These are phyloP conservation scores for Echeneis naucrates DNA, from an alignment of 2,797 vertebrate genomes.

Conservation along the genomic window DNA sequence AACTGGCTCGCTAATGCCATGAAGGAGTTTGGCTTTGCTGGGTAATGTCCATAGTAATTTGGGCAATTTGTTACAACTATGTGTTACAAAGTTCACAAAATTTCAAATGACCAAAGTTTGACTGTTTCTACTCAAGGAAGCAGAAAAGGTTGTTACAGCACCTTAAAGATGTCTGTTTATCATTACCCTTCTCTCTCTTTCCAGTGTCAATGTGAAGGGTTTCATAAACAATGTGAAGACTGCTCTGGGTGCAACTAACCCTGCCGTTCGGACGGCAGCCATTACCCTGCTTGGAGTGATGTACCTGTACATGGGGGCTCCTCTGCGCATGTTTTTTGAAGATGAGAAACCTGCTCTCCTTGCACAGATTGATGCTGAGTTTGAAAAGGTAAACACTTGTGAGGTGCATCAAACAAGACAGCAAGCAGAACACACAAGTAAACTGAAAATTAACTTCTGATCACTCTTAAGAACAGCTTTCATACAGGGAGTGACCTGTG, in stretches of 20 bases:
- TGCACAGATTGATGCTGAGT: conserved; percentile 94
- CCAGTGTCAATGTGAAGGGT: conserved; percentile 95
- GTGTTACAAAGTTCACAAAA: not conserved
- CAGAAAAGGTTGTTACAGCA: not conserved
- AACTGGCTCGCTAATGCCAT: conserved; percentile 97
- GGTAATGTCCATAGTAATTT: too few species aligned
- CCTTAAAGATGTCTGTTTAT: not conserved
- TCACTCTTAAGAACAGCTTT: not conserved
- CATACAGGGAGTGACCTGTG: not conserved
- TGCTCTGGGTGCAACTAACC: conserved; percentile 96
- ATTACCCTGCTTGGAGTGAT: conserved; percentile 95
- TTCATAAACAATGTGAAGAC: conserved; percentile 99
- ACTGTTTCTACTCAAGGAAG: not conserved
- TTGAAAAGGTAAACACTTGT: conserved; percentile 90
- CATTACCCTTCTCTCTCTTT: conserved; percentile 11
- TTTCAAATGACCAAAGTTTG: not conserved
- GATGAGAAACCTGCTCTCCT: conserved; percentile 98
- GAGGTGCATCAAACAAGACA: not conserved
- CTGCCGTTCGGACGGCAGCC: conserved; percentile 93
- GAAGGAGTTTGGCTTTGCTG: conserved; percentile 98
- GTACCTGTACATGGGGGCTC: conserved; percentile 95
- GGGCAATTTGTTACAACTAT: not conserved
- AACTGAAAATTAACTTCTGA: not conserved
- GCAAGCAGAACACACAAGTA: not conserved
- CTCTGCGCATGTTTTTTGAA: conserved; percentile 97